These are phyloP conservation scores for Synergus laeviventris DNA, from an alignment of 2,888 invertebrate genomes.

Conservation along the genomic window DNA sequence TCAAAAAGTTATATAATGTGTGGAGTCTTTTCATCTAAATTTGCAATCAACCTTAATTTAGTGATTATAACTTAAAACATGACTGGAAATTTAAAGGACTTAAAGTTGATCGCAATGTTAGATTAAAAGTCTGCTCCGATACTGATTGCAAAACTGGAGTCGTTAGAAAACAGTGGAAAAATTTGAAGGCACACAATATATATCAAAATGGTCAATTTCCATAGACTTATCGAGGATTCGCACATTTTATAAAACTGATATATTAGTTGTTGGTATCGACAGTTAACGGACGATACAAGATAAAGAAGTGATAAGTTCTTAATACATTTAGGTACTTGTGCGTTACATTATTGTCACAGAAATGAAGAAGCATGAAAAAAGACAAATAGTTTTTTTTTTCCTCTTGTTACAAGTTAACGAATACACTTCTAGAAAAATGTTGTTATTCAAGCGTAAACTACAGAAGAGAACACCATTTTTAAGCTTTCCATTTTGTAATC, in stretches of 20 bases:
- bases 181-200: background rate
- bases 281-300: too few species aligned
- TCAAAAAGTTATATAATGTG: conserved; percentile 27
- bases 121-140: conserved; percentile 14
- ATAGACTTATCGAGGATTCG: background rate
- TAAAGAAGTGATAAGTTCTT: too few species aligned
- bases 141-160: background rate
- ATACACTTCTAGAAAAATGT: background rate
- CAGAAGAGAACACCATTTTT: background rate
- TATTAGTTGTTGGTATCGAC: background rate
- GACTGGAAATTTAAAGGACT: conserved; percentile 10
- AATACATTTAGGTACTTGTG: too few species aligned
- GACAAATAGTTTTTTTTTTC: background rate
- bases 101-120: background rate
- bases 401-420: background rate
- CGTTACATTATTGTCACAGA: background rate
- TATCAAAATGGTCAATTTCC: background rate
- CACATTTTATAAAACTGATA: background rate
- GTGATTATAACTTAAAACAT: background rate
- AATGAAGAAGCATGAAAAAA: background rate
- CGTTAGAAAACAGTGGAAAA: background rate
- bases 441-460: background rate
- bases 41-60: background rate
- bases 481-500: background rate
- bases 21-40: conserved; percentile 2